Percentiles rank a stretch among this genome's conserved stretches.
phyloP scores from a whole-genome alignment of 2,888 invertebrate species.

The Ectobius pallidus region DNA sequence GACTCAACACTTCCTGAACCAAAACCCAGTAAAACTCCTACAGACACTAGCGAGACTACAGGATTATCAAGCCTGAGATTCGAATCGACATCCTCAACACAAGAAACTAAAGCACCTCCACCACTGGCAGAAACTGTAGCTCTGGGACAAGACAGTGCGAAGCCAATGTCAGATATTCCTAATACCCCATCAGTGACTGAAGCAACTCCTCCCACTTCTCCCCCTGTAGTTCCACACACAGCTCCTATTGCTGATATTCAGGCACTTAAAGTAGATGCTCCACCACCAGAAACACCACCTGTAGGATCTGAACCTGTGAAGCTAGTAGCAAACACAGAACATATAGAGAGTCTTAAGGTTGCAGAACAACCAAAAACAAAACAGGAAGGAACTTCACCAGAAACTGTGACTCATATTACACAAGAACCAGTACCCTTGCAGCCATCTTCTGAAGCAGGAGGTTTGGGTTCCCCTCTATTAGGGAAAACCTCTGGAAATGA shows the following conservation, averaged over 20 bases:
- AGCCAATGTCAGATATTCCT: background rate
- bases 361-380: background rate
- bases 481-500: background rate
- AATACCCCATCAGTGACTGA: conserved; percentile 49
- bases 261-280: conserved; percentile 36
- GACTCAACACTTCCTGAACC: background rate
- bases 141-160: too few relatives aligned
- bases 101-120: conserved; percentile 1
- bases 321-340: background rate
- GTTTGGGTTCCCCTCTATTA: background rate
- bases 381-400: background rate
- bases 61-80: background rate
- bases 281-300: conserved; percentile 39
- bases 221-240: conserved; percentile 44
- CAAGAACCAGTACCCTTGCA: background rate
- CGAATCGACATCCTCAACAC: background rate
- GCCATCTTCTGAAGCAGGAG: background rate
- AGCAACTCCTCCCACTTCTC: conserved; percentile 50
- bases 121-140: background rate
- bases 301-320: background rate
- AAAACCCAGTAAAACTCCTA: background rate
- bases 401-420: background rate
- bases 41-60: background rate
- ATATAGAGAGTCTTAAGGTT: background rate
- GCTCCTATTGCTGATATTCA: background rate